Evolutionary conservation across 2,888 invertebrate genomes (phyloP), one percentile per base, ranked within the genome.

Genomic region (Lepidocyrtoides sp.): DNA sequence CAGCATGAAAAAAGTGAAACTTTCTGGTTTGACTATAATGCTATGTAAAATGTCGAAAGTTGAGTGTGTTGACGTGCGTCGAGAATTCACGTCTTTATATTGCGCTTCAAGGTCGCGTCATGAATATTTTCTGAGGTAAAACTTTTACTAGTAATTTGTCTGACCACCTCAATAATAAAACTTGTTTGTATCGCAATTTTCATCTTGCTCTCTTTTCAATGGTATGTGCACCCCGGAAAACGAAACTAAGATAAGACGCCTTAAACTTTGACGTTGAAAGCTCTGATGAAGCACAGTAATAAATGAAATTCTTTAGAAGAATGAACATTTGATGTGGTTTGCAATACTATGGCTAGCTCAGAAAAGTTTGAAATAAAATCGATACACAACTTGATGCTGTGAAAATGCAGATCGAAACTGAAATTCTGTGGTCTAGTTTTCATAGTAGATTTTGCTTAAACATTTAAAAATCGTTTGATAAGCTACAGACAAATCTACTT

Each of bases 91-190:
- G 36, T 44, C 20, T 60, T 60, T 60, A 41, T 23, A 41, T 36
- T 82, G 60, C 81, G 60, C 5, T 79, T 82, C 36, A 82, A 82
- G 81, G 81, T 79, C 79, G 12, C 36, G 23, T 57, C 57, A 57
- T 57, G 36, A 79, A 79, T 57, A 41, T 79, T 54, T 79, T 32
- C 29, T 54, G 3, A 26, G 29, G 5, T 14, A 5, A 79, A 79
- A 79, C 79, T 79, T 75, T 48, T 75, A 7, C 48, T 7, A 14
- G 48, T 48, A 48, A 75, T 26, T 23, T 36, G 77, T 51, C 44
- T 75, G 48, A 48, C 51, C 14, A 12, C 23, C 23, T 54, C 57
- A 36, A 10, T 36, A n/a, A 79, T 51, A 79, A 54, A 29, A 79
- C 26, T 32, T 66, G 1, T 48, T 57, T 57, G 57, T 17, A 36